Evolutionary conservation across 1,140 invertebrate genomes (phyloP), one percentile per base, ranked within the genome.

Genomic region (Brachionus asplanchnoidis): DNA sequence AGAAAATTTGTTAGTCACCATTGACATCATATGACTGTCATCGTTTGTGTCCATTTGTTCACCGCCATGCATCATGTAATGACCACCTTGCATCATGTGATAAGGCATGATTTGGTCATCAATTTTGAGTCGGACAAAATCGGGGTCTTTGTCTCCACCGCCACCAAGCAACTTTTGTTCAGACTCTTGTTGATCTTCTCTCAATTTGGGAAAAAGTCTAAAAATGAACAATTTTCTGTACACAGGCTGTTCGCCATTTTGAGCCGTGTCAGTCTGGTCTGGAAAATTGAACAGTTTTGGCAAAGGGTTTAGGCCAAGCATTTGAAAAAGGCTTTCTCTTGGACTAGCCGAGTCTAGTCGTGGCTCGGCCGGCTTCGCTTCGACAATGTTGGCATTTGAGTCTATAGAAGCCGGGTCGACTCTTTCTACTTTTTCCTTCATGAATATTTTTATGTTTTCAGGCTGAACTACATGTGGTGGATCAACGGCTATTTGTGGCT

Each of bases 231-330:
- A 20, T 73, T 42, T 73, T 40, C 68, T 17, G 42, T 73, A 73
- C 11, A 32, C 32, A 12, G 68, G 68, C 17, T 73, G 68, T 3
- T 42, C 68, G n/a, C n/a, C 12, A 17, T n/a, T 20, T 40, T 73
- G n/a, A n/a, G n/a, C n/a, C 4, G 28, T 1, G 2, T 23, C 40
- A 9, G 42, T 23, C 32, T 73, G 68, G 3, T 40, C 68, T 20
- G 68, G 68, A 42, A 73, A 73, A 73, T 73, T 73, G 40, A 73
- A 73, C n/a, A 73, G 12, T 23, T 73, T 73, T n/a, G 66, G 66
- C n/a, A 60, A 9, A 6, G 53, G 53, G 9, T 60, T 60, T 17
- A 60, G 3, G 53, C 53, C 53, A 60, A 60, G 53, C 20, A 60
- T 20, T 60, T 60, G 53, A 60, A 60, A 60, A 60, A 60, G 53